Percentiles rank a stretch among this genome's conserved stretches.
These are phyloP conservation scores for Silvanus unidentatus DNA, from an alignment of 2,888 invertebrate genomes.

Conservation along the genomic window DNA sequence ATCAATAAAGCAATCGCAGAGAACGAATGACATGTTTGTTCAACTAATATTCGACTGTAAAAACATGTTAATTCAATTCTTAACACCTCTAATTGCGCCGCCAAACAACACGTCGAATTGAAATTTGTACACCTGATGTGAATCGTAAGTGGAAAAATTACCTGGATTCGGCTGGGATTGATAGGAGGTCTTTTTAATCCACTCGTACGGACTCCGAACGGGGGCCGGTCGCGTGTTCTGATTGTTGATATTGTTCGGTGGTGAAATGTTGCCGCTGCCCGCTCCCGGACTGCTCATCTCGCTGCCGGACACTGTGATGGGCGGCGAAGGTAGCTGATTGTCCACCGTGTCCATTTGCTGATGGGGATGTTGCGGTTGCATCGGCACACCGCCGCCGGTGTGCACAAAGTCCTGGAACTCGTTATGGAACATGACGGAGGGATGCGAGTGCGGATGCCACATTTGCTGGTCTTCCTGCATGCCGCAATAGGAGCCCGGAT, in stretches of 20 bases:
- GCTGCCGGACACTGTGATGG: constrained; percentile 55
- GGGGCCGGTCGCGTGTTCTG: constrained; percentile 58
- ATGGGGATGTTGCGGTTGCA: constrained; percentile 49
- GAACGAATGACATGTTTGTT: too few relatives aligned
- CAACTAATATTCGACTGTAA: too few relatives aligned
- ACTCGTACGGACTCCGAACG: constrained; percentile 77
- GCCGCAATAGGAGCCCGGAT: constrained; percentile 25
- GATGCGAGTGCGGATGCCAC: constrained; percentile 43
- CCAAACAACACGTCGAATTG: too few relatives aligned
- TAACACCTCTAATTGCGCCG: too few relatives aligned
- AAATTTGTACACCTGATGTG: too few relatives aligned
- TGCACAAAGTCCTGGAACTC: constrained; percentile 45
- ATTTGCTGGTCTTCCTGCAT: constrained; percentile 47
- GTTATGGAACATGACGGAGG: constrained; percentile 47
- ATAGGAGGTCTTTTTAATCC: constrained; percentile 88
- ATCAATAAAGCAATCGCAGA: too few relatives aligned
- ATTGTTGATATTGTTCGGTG: constrained; percentile 32
- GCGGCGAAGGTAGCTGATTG: constrained; percentile 51
- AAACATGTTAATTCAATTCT: too few relatives aligned
- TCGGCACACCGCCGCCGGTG: constrained; percentile 38
- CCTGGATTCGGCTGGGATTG: constrained; percentile 81
- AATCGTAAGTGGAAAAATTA: too few relatives aligned
- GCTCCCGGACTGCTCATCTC: constrained; percentile 57
- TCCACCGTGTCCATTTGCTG: constrained; percentile 8
- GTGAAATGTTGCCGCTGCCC: constrained; percentile 38